Conservation (phyloP, 2,888 invertebrate species). For the Brachypalpus laphriformis region DNA sequence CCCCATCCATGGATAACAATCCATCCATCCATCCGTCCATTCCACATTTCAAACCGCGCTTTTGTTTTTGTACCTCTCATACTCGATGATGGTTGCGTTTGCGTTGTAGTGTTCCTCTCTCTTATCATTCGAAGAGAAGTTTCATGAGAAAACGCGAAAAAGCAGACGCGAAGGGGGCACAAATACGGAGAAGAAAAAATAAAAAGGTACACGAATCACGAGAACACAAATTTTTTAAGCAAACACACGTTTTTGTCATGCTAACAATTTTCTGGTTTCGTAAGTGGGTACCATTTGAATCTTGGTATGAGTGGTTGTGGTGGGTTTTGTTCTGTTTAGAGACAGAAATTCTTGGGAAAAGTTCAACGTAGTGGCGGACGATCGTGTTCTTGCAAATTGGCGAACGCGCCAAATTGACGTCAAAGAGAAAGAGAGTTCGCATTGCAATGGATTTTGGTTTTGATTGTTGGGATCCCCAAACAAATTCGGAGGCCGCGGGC, state of each 20-base stretch:
- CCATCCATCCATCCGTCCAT: constrained; percentile 26
- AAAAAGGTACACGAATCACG: constrained; percentile 66
- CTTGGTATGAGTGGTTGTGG: not conserved
- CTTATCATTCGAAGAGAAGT: not conserved
- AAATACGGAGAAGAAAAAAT: constrained; percentile 31
- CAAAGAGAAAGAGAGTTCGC: constrained; percentile 18
- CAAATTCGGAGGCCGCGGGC: not conserved
- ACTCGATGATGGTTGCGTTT: constrained; percentile 51
- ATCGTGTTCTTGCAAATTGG: constrained; percentile 58
- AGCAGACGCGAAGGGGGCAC: constrained; percentile 15
- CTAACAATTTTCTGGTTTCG: constrained; percentile 70
- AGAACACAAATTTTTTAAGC: constrained; percentile 72
- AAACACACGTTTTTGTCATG: constrained; percentile 74
- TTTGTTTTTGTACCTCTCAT: constrained; percentile 45
- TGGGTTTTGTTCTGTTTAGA: constrained; percentile 1
- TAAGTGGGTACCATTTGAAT: constrained; percentile 62
- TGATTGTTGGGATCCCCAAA: not conserved
- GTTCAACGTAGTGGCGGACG: constrained; percentile 5
- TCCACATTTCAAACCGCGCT: constrained; percentile 49
- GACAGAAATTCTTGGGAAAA: constrained; percentile 39
- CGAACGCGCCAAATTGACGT: constrained; percentile 32
- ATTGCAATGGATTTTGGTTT: constrained; percentile 3
- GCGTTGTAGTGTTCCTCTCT: constrained; percentile 22
- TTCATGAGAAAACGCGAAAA: constrained; percentile 35
- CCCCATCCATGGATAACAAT: not conserved